These are phyloP conservation scores for Amia ocellicauda DNA, from an alignment of 2,113 vertebrate genomes.

Conservation along the genomic window DNA sequence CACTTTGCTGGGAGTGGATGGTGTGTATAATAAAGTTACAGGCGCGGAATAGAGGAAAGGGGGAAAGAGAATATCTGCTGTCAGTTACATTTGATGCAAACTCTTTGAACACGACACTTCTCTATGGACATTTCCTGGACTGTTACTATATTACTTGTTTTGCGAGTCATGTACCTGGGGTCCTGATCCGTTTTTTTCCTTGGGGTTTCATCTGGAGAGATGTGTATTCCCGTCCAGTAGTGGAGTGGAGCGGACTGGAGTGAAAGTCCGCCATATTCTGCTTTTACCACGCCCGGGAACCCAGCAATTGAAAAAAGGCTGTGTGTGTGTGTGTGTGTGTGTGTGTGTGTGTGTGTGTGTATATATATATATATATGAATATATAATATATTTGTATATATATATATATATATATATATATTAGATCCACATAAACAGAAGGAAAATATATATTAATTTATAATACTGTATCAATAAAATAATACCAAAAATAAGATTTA, in stretches of 20 bases:
- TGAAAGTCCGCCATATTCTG: conserved; percentile 64
- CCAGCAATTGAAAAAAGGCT: conserved; percentile 32
- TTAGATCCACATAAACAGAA: not conserved
- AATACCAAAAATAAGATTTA: conserved; percentile 15
- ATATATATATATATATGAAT: conserved; percentile 3
- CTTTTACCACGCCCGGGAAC: conserved; percentile 60
- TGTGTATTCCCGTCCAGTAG: conserved; percentile 17
- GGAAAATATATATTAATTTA: not conserved
- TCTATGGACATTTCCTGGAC: conserved; percentile 1
- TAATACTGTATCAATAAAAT: not conserved
- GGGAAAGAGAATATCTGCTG: conserved; percentile 4
- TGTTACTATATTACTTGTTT: not conserved
- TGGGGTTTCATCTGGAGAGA: conserved; percentile 21
- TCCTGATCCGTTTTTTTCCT: conserved; percentile 19
- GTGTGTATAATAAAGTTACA: conserved; percentile 34
- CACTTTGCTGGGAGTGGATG: conserved; percentile 36
- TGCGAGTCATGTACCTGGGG: conserved; percentile 15
- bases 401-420: conserved; percentile 7
- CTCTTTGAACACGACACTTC: not conserved
- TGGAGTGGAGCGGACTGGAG: conserved; percentile 14
- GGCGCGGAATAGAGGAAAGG: conserved; percentile 28
- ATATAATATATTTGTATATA: too few species aligned
- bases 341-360: not conserved
- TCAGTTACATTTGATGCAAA: not conserved
- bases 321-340: not conserved